Conservation (phyloP, 1,140 invertebrate genomes). For the Ceratosolen solmsi region DNA sequence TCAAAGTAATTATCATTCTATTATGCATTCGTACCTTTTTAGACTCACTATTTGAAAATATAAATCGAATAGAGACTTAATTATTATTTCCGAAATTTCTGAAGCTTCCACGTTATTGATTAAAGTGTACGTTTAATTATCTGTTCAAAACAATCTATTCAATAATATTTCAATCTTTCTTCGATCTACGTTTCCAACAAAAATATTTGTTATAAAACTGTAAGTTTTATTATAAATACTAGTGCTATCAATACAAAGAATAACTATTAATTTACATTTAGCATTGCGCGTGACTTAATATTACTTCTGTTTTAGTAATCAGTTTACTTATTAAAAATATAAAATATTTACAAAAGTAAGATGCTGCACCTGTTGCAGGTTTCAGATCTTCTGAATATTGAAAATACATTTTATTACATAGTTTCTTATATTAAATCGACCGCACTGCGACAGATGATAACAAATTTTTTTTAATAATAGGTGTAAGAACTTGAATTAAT, state of each 20-base stretch:
- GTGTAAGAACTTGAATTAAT: neutral
- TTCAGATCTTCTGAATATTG: constrained; percentile 33
- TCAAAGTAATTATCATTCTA: neutral
- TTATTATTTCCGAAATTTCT: neutral
- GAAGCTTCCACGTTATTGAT: neutral
- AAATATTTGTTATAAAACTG: neutral
- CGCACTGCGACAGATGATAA: neutral
- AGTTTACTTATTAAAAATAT: constrained; percentile 44
- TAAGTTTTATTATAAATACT: constrained; percentile 13
- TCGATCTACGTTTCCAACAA: neutral
- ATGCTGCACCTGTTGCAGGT: neutral
- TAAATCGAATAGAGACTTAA: neutral
- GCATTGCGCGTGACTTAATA: neutral
- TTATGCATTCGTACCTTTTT: neutral
- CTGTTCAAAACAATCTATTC: no score
- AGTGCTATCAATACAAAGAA: constrained; percentile 11
- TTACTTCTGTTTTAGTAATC: neutral
- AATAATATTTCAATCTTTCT: neutral
- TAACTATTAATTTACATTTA: constrained; percentile 39
- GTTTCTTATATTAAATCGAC: neutral
- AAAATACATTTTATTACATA: constrained; percentile 45
- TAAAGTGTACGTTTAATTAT: neutral
- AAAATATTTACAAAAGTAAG: constrained; percentile 42
- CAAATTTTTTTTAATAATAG: constrained; percentile 13
- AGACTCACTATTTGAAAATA: neutral